Evolutionary conservation across 2,797 vertebrate genomes (phyloP), one percentile per base, ranked within the genome.

Genomic region (Sebastes matsubarae): DNA sequence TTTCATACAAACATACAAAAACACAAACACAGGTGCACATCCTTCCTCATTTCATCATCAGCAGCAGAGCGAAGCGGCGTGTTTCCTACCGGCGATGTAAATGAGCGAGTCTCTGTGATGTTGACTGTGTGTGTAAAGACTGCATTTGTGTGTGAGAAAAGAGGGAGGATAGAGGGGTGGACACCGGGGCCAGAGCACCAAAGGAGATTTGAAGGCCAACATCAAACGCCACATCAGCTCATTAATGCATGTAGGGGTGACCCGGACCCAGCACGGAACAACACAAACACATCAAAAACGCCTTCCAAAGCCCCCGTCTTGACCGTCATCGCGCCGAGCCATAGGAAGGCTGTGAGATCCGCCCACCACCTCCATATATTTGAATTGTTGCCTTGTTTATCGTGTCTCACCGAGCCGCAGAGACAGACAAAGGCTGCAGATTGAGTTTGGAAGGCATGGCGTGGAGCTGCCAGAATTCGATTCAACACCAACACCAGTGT

Each of bases 151-250:
- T 79, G 81, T 16, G 52, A 70, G 82, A 71, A 58, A 68, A 64
- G 68, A 67, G 67, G 55, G 75, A 64, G 82, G 82, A 81, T 74
- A 36, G 84, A 86, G 77, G 69, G 87, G 77, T 75, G 76, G 86
- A 89, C 89, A 75, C 81, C 25, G 14, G 83, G 86, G 81, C 89
- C 88, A 80, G 63, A 85, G 84, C 65, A 72, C 83, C 86, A 93
- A 92, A 90, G 91, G 87, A 94, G 86, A 90, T 86, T 91, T 90
- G 86, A 94, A 93, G 93, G 91, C 91, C 92, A 84, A 94, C 92
- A 93, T 94, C 92, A 94, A 93, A 95, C 79, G 24, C 24, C 2
- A 55, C 87, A 84, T 82, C 90, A 88, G 89, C 91, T 94, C 94
- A 93, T 95, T 93, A 94, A 94, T 91, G 93, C 90, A 87, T 92